These are phyloP conservation scores for Crenuchus spilurus DNA, from an alignment of 2,797 vertebrate genomes.

Conservation along the genomic window DNA sequence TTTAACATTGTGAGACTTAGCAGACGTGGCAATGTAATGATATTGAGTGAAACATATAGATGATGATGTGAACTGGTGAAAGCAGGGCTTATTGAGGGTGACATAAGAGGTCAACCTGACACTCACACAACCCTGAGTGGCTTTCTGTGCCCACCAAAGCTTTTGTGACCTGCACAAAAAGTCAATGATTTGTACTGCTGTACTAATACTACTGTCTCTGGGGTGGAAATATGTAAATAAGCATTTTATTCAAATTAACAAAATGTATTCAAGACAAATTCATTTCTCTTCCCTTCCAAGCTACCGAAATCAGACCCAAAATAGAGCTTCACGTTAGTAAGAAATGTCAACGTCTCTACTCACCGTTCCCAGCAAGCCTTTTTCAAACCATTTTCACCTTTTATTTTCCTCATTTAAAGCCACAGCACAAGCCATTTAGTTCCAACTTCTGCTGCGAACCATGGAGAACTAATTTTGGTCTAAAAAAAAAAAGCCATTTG, in stretches of 20 bases:
- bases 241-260: neutral
- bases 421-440: conserved; percentile 25
- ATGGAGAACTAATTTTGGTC: conserved; percentile 28
- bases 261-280: neutral
- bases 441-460: conserved; percentile 31
- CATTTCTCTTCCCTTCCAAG: neutral
- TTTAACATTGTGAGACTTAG: neutral
- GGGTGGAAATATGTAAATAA: no score
- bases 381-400: neutral
- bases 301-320: neutral
- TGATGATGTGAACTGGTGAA: neutral
- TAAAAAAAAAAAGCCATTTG: conserved; percentile 39
- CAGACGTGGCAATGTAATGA: neutral
- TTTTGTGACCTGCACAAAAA: conserved; percentile 34
- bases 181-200: conserved; percentile 37
- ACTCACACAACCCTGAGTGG: neutral
- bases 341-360: neutral
- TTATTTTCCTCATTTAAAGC: conserved; percentile 15
- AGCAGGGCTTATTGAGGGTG: conserved; percentile 11
- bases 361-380: neutral
- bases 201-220: neutral
- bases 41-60: neutral
- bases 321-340: neutral
- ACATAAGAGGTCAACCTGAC: conserved; percentile 43
- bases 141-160: conserved; percentile 50